These are phyloP conservation scores for Meteorus cinctellus DNA, from an alignment of 2,888 invertebrate genomes.

Conservation along the genomic window DNA sequence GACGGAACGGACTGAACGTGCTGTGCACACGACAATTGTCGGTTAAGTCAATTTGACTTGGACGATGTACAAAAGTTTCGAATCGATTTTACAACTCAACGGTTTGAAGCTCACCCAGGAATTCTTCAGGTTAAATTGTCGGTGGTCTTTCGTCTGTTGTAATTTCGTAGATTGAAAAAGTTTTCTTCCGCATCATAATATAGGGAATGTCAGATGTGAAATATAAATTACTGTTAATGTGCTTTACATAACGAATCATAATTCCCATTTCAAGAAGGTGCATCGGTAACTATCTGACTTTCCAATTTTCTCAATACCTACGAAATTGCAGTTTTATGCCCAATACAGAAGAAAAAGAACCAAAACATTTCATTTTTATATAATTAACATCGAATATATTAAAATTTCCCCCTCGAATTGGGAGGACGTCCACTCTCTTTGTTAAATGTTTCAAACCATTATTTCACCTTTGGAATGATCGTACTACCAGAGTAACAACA, in stretches of 20 bases:
- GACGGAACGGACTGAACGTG: too few relatives aligned
- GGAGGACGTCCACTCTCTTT: too few relatives aligned
- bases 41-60: not conserved
- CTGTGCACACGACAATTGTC: too few relatives aligned
- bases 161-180: slow-evolving; percentile 21
- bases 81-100: not conserved
- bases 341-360: not conserved
- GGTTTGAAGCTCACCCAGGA: not conserved
- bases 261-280: not conserved
- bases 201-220: not conserved
- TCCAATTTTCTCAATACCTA: not conserved
- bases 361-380: not conserved
- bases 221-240: slow-evolving; percentile 1
- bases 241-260: not conserved
- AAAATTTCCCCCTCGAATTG: too few relatives aligned
- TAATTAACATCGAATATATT: not conserved
- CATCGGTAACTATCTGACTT: not conserved
- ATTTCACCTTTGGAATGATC: slow-evolving; percentile 19
- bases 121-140: not conserved
- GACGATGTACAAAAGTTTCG: not conserved
- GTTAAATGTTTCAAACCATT: too few relatives aligned
- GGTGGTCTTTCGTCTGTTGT: not conserved
- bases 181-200: not conserved
- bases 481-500: slow-evolving; percentile 39
- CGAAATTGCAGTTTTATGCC: not conserved